Evolutionary conservation across 37 sponge, comb jelly and placozoan genomes (phyloP).

Genomic region (Hexactinellida sp.): DNA sequence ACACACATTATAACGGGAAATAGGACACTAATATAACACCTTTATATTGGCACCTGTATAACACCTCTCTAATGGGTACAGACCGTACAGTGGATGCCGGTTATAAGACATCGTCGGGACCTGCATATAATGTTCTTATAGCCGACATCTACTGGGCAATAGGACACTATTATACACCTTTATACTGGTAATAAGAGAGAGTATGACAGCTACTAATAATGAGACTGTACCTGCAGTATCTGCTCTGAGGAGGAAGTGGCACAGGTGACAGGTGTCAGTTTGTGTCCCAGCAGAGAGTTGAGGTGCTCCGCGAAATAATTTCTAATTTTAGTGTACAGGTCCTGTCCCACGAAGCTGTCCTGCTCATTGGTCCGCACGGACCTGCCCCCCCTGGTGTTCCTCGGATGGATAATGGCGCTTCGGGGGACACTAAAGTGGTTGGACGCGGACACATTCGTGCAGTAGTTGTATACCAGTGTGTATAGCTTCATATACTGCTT

Average conservation of each 20-base stretch:
- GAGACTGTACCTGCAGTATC: neutral
- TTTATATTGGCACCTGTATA: neutral
- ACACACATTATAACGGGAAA: too few species aligned
- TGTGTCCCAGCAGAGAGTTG: neutral
- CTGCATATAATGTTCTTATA: too few species aligned
- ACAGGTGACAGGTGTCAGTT: neutral
- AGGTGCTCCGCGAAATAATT: neutral
- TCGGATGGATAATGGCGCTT: neutral
- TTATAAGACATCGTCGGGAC: too few species aligned
- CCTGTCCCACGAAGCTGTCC: slow-evolving; percentile 10
- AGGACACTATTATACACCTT: too few species aligned
- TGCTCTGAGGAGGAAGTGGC: neutral
- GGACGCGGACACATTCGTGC: neutral
- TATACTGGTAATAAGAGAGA: too few species aligned
- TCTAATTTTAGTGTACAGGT: slow-evolving; percentile 1
- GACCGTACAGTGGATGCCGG: too few species aligned
- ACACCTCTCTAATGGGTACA: too few species aligned
- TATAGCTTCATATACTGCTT: slow-evolving; percentile 94
- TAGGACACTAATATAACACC: neutral
- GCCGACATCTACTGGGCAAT: too few species aligned
- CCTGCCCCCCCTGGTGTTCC: neutral
- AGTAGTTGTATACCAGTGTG: slow-evolving; percentile 33
- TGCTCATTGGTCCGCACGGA: neutral
- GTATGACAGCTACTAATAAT: too few species aligned
- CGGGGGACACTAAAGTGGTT: neutral